Conservation (phyloP, 2,797 vertebrate genomes). For the Leptodactylus fallax region DNA sequence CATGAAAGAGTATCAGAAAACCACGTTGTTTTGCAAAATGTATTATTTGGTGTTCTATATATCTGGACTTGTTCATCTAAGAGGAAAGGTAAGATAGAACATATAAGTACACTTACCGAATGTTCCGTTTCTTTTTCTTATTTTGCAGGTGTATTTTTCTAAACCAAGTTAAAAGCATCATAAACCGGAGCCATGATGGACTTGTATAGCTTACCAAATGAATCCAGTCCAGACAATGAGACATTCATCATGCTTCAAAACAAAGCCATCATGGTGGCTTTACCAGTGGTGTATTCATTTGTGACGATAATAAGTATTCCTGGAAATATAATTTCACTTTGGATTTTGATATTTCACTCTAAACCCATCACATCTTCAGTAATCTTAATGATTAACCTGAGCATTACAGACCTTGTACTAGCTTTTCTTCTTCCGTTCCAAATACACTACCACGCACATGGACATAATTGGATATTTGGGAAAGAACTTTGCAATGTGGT, state of each 20-base stretch:
- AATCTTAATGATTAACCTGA: constrained; percentile 96
- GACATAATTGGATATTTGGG: constrained; percentile 85
- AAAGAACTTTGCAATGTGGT: constrained; percentile 80
- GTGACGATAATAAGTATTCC: constrained; percentile 82
- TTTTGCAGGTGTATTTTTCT: constrained; percentile 62
- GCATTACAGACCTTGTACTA: constrained; percentile 85
- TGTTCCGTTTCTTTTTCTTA: constrained; percentile 53
- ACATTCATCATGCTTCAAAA: constrained; percentile 81
- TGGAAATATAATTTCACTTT: constrained; percentile 88
- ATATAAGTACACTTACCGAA: background rate
- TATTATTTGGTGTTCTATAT: no score
- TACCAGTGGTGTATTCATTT: constrained; percentile 82
- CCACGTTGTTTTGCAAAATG: no score
- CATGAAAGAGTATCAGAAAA: no score
- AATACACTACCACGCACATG: constrained; percentile 82
- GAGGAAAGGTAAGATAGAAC: no score
- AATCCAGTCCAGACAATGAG: constrained; percentile 77
- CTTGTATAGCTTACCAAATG: constrained; percentile 71
- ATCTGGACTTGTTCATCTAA: no score
- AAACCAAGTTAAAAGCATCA: background rate
- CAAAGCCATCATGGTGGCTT: constrained; percentile 67
- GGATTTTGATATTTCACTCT: constrained; percentile 85
- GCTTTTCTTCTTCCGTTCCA: constrained; percentile 88
- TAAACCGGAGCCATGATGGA: constrained; percentile 54
- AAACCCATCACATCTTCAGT: constrained; percentile 85